Conservation (phyloP, 2,888 invertebrate species). For the Aphodius granarius region DNA sequence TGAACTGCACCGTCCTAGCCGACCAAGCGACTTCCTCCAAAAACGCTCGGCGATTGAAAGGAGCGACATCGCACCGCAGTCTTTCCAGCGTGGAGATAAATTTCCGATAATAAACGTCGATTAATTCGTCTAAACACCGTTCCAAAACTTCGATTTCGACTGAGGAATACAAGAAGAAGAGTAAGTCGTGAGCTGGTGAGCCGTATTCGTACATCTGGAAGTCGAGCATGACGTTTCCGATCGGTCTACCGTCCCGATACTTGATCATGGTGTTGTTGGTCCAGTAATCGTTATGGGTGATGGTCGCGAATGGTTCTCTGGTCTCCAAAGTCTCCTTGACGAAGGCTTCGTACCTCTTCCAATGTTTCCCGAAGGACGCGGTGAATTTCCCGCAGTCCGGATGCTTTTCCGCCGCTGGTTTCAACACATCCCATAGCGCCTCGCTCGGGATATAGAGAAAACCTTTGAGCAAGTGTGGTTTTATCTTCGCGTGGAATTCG, state of each 20-base stretch:
- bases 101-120: constrained; percentile 53
- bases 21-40: constrained; percentile 47
- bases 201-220: constrained; percentile 59
- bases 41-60: constrained; percentile 50
- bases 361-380: constrained; percentile 15
- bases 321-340: constrained; percentile 29
- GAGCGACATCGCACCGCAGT: constrained; percentile 37
- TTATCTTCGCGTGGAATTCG: constrained; percentile 46
- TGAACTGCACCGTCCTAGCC: constrained; percentile 46
- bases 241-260: constrained; percentile 37
- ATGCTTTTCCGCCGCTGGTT: not conserved
- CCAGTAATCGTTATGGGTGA: constrained; percentile 62
- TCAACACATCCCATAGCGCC: not conserved
- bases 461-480: constrained; percentile 43
- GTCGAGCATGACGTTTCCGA: constrained; percentile 56
- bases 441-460: constrained; percentile 12
- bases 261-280: constrained; percentile 61
- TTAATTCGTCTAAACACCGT: constrained; percentile 52
- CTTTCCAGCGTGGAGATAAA: constrained; percentile 42
- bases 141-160: constrained; percentile 49
- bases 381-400: constrained; percentile 4
- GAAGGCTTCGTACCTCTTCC: constrained; percentile 13
- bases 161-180: constrained; percentile 59
- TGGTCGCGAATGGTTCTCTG: constrained; percentile 55
- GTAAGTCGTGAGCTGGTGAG: constrained; percentile 56